Evolutionary conservation across 2,797 vertebrate species (phyloP), one percentile per base, ranked within the genome.

Genomic region (Pampus argenteus): DNA sequence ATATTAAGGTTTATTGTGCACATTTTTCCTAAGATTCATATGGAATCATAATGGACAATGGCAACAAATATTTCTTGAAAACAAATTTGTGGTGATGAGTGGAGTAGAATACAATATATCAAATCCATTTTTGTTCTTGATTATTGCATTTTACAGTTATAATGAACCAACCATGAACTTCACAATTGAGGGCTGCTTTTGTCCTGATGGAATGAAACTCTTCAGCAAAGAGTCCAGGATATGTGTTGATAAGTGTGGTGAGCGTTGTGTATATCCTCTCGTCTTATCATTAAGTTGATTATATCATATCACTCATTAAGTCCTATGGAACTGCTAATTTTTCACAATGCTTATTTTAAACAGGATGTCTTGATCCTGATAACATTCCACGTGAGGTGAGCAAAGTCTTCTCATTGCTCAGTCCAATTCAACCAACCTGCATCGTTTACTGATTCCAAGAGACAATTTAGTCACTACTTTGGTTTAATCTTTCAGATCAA

Each of bases 321-420:
- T 57, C 23, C 50, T 28, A 59, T 38, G 58, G 3, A 3, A 23
- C 10, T 88, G 40, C 8, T 44, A 18, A 44, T 18, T 17, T 18
- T 44, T 3, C 17, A 44, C 40, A 44, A 44, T 44, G 52, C 42
- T 15, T 45, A 10, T 91, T 76, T 87, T 77, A 79, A 76, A 51
- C 74, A 99, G 98, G 97, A 87, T 99, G 98, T 51, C 93, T 99
- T 69, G 98, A 98, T 78, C 90, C 96, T 2, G 95, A 96, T 59
- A 91, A 93, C 3, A 81, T 93, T 85, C 93, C 97, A 59, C 94
- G 96, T 88, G 87, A 97, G 95, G 98, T 98, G 90, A 76, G 88
- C 8, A 5, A 18, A 26, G 10, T 64, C 11, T 74, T 63, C 2
- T 83, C 23, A 56, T 13, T 31, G 5, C 9, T 62, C 1, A 55